Evolutionary conservation across 2,888 invertebrate species (phyloP).

Genomic region (Adineta ricciae): DNA sequence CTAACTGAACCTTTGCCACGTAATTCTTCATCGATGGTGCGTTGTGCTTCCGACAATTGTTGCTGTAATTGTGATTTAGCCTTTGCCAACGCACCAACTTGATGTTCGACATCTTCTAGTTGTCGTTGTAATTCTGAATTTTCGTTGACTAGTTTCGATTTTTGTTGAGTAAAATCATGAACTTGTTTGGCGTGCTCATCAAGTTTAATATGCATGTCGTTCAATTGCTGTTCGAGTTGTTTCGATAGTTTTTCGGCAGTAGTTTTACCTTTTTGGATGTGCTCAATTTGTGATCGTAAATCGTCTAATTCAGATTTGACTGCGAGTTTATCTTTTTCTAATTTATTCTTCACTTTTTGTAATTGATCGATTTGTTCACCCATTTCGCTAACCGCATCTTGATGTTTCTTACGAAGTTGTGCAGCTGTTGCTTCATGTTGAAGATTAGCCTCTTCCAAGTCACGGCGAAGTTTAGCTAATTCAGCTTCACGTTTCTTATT

Average conservation of each 20-base stretch:
- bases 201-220: slow-evolving; percentile 85
- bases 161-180: slow-evolving; percentile 69
- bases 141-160: slow-evolving; percentile 93
- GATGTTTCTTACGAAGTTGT: slow-evolving; percentile 97
- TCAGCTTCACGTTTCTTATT: slow-evolving; percentile 99
- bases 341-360: slow-evolving; percentile 41
- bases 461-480: slow-evolving; percentile 86
- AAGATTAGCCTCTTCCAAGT: slow-evolving; percentile 95
- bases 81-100: slow-evolving; percentile 69
- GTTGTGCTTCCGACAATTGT: slow-evolving; percentile 93
- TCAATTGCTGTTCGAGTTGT: slow-evolving; percentile 85
- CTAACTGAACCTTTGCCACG: slow-evolving; percentile 45
- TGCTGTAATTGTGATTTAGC: slow-evolving; percentile 77
- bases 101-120: slow-evolving; percentile 94
- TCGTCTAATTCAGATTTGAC: slow-evolving; percentile 96
- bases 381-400: slow-evolving; percentile 97
- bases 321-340: slow-evolving; percentile 98
- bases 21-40: slow-evolving; percentile 87
- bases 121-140: slow-evolving; percentile 91
- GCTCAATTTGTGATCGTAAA: slow-evolving; percentile 87
- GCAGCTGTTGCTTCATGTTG: slow-evolving; percentile 93
- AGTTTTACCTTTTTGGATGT: slow-evolving; percentile 90
- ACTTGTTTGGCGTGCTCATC: slow-evolving; percentile 93
- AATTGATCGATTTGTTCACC: slow-evolving; percentile 70
- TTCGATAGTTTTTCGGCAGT: slow-evolving; percentile 91